Conservation (phyloP, 2,888 invertebrate species). For the Hypsopygia costalis region DNA sequence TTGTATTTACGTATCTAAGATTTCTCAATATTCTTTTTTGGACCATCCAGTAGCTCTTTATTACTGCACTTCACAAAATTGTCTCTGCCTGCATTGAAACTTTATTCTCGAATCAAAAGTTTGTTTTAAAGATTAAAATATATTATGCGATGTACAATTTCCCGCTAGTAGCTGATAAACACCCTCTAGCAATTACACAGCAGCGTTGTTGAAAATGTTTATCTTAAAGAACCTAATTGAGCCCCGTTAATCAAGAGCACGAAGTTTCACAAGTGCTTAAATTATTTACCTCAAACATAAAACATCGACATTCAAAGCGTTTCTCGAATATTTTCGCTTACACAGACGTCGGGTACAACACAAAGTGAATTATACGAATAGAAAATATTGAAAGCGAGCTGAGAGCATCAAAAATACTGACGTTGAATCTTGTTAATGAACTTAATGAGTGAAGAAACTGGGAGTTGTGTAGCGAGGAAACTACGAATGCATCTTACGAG, state of each 20-base stretch:
- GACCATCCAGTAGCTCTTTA: conserved; percentile 35
- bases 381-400: conserved; percentile 65
- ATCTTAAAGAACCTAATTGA: conserved; percentile 69
- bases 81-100: conserved; percentile 18
- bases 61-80: conserved; percentile 63
- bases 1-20: conserved; percentile 67
- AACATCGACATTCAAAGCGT: conserved; percentile 72
- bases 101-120: conserved; percentile 18
- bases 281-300: conserved; percentile 76
- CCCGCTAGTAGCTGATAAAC: conserved; percentile 35
- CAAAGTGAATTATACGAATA: conserved; percentile 65
- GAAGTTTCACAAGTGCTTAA: conserved; percentile 73
- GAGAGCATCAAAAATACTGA: conserved; percentile 67
- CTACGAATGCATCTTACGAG: conserved; percentile 49
- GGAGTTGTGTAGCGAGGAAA: conserved; percentile 35
- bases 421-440: conserved; percentile 71
- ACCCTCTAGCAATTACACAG: conserved; percentile 55
- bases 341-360: conserved; percentile 56
- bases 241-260: conserved; percentile 71
- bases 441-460: conserved; percentile 68
- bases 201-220: conserved; percentile 61
- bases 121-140: conserved; percentile 11
- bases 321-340: conserved; percentile 68
- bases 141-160: conserved; percentile 18
- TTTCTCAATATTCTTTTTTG: conserved; percentile 52